Base-by-base conservation (phyloP, 1,140 invertebrate genomes). In the Solen grandis region DNA sequence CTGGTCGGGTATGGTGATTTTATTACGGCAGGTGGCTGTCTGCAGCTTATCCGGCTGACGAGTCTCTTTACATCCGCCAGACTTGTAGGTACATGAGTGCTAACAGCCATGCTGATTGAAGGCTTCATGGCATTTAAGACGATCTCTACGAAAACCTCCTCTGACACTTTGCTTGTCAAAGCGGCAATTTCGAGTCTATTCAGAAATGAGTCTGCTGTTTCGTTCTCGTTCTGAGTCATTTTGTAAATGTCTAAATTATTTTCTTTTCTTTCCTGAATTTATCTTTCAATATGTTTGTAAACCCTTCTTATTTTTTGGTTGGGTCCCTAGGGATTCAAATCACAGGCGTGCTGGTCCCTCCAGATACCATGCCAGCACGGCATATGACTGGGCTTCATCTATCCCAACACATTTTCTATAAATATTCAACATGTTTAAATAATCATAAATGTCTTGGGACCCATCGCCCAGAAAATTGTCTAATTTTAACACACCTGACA, bases 71-170 rank as follows among this genome's bases (percentile, higher is more conserved):
- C 63, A 22, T 60, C 4, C 1, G 2, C 13, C 63, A 66, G 29
- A 1, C 36, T 66, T 46, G 22, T 46, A 10, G 63, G 63, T 25
- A 13, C 63, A 25, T 66, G 63, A 13, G 63, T 66, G 1, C 36
- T 25, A 8, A 66, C 50, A 1, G 63, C 63, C n/a, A 41, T 27
- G 19, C 63, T 46, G 13, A 66, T 27, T n/a, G 29, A 35, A 5
- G 33, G 16, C 10, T 65, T 36, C 62, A 66, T 13, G 2, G 36
- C 63, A 66, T 50, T 66, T 27, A 66, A 46, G 1, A 41, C 63
- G 3, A 66, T 46, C 29, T 66, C 36, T 2, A 66, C 63, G 5
- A 16, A 13, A 4, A 66, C 10, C 4, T 66, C 25, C n/a, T 50
- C 60, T n/a, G 19, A 10, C 5, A 63, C 22, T 27, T 35, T 36